A percentile compares a stretch with the other conserved stretches of the same genome.
These are phyloP conservation scores for Unio pictorum DNA, from an alignment of 2,888 invertebrate genomes.

Conservation along the genomic window DNA sequence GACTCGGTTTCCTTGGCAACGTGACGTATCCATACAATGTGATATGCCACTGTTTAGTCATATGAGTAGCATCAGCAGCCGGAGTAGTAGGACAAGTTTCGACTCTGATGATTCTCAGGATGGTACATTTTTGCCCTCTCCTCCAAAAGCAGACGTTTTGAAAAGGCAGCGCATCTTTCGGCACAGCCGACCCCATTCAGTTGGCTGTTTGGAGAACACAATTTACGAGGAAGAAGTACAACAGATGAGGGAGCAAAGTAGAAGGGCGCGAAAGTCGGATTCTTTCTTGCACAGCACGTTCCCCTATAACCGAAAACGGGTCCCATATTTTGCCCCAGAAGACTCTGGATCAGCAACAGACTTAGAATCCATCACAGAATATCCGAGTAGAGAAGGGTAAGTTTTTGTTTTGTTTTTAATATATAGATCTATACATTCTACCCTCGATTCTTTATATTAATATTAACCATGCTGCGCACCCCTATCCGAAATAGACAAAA, in stretches of 20 bases:
- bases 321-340: conserved; percentile 35
- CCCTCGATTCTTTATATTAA: background rate
- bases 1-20: conserved; percentile 63
- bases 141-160: conserved; percentile 6
- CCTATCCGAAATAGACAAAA: no score
- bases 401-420: conserved; percentile 3
- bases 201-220: conserved; percentile 32
- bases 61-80: conserved; percentile 12
- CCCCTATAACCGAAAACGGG: conserved; percentile 18
- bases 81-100: conserved; percentile 10
- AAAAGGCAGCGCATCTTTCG: conserved; percentile 14
- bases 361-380: conserved; percentile 53
- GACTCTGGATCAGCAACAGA: conserved; percentile 51
- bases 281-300: conserved; percentile 12
- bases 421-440: background rate
- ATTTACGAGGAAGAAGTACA: conserved; percentile 36
- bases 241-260: conserved; percentile 26
- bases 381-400: conserved; percentile 36
- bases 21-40: conserved; percentile 61
- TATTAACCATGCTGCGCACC: no score
- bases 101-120: conserved; percentile 6
- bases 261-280: conserved; percentile 33
- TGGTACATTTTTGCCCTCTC: conserved; percentile 4
- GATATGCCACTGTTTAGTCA: conserved; percentile 24
- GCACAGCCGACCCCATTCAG: conserved; percentile 31